These are phyloP conservation scores for Clamator glandarius DNA, from an alignment of 2,797 vertebrate genomes.

Conservation along the genomic window DNA sequence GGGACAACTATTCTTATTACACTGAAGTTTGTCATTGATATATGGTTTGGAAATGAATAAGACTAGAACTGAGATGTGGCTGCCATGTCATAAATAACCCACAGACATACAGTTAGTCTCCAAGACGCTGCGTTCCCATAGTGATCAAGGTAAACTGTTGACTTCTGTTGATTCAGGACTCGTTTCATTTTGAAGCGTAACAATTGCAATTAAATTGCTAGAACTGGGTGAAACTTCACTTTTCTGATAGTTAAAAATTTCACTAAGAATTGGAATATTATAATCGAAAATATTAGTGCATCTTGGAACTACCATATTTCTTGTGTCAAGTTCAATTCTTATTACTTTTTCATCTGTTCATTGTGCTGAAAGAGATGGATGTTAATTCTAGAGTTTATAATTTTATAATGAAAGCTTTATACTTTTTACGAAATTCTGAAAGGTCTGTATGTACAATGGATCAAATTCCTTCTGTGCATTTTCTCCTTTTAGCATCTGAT, in stretches of 20 bases:
- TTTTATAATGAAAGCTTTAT: not conserved
- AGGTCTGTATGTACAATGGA: not conserved
- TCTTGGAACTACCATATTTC: not conserved
- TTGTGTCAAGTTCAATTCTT: not conserved
- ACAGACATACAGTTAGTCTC: not conserved
- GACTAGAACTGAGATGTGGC: not conserved
- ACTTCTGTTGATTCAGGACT: not conserved
- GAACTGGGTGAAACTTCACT: not conserved
- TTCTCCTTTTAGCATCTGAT: not conserved
- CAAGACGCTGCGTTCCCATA: not conserved
- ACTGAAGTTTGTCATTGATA: not conserved
- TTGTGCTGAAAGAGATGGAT: not conserved
- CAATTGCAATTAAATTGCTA: not conserved
- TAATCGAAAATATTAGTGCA: not conserved
- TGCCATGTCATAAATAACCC: not conserved
- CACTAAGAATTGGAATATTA: not conserved
- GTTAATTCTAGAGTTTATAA: not conserved
- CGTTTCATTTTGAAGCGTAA: not conserved
- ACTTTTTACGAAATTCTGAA: not conserved
- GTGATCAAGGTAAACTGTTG: not conserved
- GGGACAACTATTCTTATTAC: not conserved
- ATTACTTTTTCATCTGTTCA: not conserved
- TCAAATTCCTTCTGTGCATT: not conserved
- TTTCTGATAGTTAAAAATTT: not conserved
- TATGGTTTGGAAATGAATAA: not conserved